These are phyloP conservation scores for Bos indicus DNA, from an alignment of 2,113 vertebrate genomes.

Conservation along the genomic window DNA sequence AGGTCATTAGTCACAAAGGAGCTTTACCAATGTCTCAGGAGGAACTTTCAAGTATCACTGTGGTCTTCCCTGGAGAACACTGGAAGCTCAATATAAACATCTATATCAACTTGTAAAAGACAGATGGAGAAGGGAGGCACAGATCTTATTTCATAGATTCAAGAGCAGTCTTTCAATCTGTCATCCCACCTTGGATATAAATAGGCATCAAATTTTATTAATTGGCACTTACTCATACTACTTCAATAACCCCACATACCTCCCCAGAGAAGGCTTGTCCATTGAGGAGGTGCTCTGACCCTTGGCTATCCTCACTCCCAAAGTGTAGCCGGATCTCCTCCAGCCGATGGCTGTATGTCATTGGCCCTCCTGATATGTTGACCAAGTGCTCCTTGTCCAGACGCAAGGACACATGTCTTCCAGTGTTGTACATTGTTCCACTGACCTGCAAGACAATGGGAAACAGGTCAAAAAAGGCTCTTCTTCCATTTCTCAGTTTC, in stretches of 20 bases:
- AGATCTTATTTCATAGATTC: neutral
- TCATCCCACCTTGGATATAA: neutral
- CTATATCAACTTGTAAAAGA: neutral
- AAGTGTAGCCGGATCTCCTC: slow-evolving; percentile 98
- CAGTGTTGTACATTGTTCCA: slow-evolving; percentile 99
- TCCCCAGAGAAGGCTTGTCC: slow-evolving; percentile 99
- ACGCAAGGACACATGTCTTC: slow-evolving; percentile 95
- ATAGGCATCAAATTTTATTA: neutral
- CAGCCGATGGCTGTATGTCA: slow-evolving; percentile 97
- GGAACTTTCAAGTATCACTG: neutral
- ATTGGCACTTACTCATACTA: neutral
- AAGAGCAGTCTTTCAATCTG: neutral
- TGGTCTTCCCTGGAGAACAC: neutral
- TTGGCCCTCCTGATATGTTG: slow-evolving; percentile 97
- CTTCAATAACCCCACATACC: slow-evolving; percentile 78
- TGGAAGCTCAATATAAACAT: neutral
- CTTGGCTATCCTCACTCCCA: slow-evolving; percentile 96
- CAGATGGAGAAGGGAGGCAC: neutral
- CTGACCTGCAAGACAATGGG: slow-evolving; percentile 85
- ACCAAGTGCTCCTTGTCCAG: slow-evolving; percentile 98
- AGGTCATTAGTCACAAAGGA: neutral
- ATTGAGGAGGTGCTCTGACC: slow-evolving; percentile 97
- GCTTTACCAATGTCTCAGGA: neutral
- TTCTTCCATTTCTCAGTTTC: neutral
- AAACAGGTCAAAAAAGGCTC: neutral